Base-by-base conservation (phyloP, 2,113 vertebrate species). In the Macaca mulatta region DNA sequence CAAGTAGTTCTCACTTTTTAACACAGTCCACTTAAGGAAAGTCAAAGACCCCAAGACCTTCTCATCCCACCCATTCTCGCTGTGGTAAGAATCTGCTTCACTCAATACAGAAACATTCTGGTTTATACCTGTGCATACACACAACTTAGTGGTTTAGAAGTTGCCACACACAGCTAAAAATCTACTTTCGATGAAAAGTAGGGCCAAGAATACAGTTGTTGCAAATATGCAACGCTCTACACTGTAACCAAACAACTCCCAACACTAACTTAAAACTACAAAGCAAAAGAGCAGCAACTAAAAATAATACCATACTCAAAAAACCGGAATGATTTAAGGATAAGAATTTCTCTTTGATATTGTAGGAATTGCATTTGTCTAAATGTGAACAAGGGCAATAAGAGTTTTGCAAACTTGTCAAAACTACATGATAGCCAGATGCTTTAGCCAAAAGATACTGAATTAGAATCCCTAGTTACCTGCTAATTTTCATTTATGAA, bases 211-310 rank as follows among this genome's bases (percentile, higher is more conserved):
- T 50, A 92, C 38, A 52, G 35, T 57, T 88, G 35, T 64, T 90
- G 25, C 30, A 95, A 93, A 75, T n/a, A 90, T 8, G 5, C 70
- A 94, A 69, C 4, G 27, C 38, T 57, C 40, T 50, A 50, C 25
- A 57, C 14, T 67, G 3, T 45, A 84, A 90, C 57, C 52, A 55
- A 70, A 87, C 22, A 83, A 87, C 48, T 90, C 13, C 75, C 10
- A 83, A 64, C n/a, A 92, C 57, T 82, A 88, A 52, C 7, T 69
- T 83, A 95, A 69, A 91, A 91, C 48, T 79, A 87, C 32, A 81
- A 94, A 61, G 45, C 50, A 85, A 90, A 93, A 88, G 20, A 77
- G 30, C 6, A 22, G 35, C 61, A 94, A 35, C 35, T 23, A 45
- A 95, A 96, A 87, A 32, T 12, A 88, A 61, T 23, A 61, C 10